These are phyloP conservation scores for Nebria brevicollis DNA, from an alignment of 2,888 invertebrate species.

Conservation along the genomic window DNA sequence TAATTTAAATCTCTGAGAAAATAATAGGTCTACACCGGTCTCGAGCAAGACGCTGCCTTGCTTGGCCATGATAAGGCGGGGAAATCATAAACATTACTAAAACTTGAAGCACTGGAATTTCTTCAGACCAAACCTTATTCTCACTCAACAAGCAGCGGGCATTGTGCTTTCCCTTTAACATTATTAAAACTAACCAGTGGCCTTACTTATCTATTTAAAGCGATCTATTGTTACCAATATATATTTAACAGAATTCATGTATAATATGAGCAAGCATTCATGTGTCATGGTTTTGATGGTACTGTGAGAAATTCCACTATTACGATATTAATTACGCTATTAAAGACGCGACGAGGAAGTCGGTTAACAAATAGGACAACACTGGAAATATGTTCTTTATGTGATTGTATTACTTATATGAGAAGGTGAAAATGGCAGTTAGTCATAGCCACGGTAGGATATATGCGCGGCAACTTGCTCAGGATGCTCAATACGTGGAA, in stretches of 20 bases:
- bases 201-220: background rate
- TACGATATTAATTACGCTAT: no score
- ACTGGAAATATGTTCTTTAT: background rate
- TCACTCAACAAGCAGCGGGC: background rate
- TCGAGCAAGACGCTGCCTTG: background rate
- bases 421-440: background rate
- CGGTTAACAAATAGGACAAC: no score
- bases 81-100: conserved; percentile 1
- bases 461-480: background rate
- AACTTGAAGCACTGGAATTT: conserved; percentile 1
- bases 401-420: conserved; percentile 9
- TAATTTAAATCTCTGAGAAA: conserved; percentile 62
- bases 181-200: background rate
- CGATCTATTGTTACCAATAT: background rate
- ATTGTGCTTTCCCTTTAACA: background rate
- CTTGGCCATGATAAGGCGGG: background rate
- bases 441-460: background rate
- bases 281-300: no score
- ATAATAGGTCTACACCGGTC: conserved; percentile 58
- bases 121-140: background rate
- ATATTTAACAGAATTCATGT: no score
- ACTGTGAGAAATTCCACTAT: no score
- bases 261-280: no score
- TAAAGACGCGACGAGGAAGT: no score
- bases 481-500: conserved; percentile 23